Conservation (phyloP, 2,113 vertebrate species). For the Carollia perspicillata region DNA sequence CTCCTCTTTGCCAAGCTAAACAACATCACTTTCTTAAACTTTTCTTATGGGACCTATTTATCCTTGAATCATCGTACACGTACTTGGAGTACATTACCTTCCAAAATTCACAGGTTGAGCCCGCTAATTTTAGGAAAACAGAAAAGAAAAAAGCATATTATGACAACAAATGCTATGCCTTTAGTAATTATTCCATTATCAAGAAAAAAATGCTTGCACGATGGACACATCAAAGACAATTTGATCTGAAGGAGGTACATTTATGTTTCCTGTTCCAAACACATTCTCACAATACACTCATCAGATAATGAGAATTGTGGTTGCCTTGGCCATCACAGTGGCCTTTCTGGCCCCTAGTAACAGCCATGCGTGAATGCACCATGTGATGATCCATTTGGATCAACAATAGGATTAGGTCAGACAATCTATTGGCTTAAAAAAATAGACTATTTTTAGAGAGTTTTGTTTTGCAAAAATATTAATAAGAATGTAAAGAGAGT, state of each 20-base stretch:
- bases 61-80: slow-evolving; percentile 45
- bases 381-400: neutral
- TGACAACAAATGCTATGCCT: neutral
- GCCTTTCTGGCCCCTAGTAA: neutral
- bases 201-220: neutral
- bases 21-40: slow-evolving; percentile 61
- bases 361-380: neutral
- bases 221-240: neutral
- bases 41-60: slow-evolving; percentile 64
- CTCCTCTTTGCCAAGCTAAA: slow-evolving; percentile 59
- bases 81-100: slow-evolving; percentile 41
- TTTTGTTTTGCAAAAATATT: neutral
- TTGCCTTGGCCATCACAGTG: neutral
- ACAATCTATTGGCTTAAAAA: neutral
- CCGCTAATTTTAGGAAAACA: slow-evolving; percentile 41
- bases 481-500: neutral
- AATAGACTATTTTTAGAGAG: neutral
- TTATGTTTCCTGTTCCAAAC: neutral
- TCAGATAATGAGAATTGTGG: neutral
- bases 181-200: slow-evolving; percentile 34
- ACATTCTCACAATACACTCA: neutral
- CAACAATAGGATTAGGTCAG: neutral
- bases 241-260: neutral
- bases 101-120: neutral
- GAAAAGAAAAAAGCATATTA: neutral